A percentile compares a stretch with the other conserved stretches of the same genome.
phyloP scores from a whole-genome alignment of 2,113 vertebrate species.

The Nanger granti region DNA sequence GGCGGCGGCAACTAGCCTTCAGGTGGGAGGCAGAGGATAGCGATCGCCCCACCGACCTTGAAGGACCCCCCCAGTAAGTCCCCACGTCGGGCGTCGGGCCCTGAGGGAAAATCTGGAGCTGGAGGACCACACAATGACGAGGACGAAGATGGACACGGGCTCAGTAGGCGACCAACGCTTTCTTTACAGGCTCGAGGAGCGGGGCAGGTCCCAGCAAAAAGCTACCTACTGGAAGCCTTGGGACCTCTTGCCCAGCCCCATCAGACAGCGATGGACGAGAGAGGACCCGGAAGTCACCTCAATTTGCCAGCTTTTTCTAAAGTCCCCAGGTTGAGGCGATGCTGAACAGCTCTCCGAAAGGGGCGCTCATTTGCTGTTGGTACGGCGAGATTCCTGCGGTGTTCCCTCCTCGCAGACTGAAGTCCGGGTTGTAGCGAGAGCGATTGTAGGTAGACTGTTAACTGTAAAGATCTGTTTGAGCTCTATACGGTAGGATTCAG shows the following conservation, averaged over 20 bases:
- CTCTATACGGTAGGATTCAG: neutral
- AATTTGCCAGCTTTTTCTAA: neutral
- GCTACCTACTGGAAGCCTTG: neutral
- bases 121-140: rapidly evolving
- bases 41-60: rapidly evolving
- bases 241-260: neutral
- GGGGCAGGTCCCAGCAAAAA: neutral
- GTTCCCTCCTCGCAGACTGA: neutral
- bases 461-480: neutral
- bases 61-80: neutral
- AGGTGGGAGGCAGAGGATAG: neutral
- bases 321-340: neutral
- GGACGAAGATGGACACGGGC: no score
- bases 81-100: rapidly evolving
- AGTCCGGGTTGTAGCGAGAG: neutral
- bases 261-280: neutral
- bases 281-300: rapidly evolving
- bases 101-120: neutral
- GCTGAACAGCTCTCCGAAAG: neutral
- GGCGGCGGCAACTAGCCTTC: neutral
- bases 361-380: neutral
- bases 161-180: neutral
- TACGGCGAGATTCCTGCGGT: neutral
- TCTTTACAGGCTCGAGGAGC: neutral
- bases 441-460: neutral